A percentile compares a stretch with the other conserved stretches of the same genome.
Evolutionary conservation across 2,797 vertebrate genomes (phyloP).

Genomic region (Gallinago solitaria): DNA sequence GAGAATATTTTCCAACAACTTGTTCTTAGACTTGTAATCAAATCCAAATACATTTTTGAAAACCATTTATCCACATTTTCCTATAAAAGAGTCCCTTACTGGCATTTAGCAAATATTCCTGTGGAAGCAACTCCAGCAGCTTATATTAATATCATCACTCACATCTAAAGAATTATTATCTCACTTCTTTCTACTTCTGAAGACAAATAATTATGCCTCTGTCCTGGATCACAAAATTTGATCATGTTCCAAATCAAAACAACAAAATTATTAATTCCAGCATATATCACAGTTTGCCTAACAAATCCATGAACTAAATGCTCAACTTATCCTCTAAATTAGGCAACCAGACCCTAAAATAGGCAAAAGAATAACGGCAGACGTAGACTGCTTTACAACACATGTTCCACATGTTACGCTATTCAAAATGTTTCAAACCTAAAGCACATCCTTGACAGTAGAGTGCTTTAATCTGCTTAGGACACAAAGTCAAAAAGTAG

Average conservation of each 20-base stretch:
- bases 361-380: neutral
- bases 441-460: neutral
- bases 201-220: neutral
- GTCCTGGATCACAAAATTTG: neutral
- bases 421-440: neutral
- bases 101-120: neutral
- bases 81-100: neutral
- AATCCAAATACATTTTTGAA: neutral
- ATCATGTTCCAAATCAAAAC: neutral
- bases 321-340: neutral
- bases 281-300: neutral
- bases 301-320: neutral
- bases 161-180: neutral
- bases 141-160: neutral
- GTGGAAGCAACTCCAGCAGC: neutral
- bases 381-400: neutral
- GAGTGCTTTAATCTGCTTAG: neutral
- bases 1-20: neutral
- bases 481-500: neutral
- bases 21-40: neutral
- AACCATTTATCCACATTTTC: neutral
- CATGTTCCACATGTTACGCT: neutral
- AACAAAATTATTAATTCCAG: neutral
- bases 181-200: neutral
- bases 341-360: neutral